These are phyloP conservation scores for Amphimedon queenslandica DNA, from an alignment of 37 sponge, comb jelly and placozoan species.

Conservation along the genomic window DNA sequence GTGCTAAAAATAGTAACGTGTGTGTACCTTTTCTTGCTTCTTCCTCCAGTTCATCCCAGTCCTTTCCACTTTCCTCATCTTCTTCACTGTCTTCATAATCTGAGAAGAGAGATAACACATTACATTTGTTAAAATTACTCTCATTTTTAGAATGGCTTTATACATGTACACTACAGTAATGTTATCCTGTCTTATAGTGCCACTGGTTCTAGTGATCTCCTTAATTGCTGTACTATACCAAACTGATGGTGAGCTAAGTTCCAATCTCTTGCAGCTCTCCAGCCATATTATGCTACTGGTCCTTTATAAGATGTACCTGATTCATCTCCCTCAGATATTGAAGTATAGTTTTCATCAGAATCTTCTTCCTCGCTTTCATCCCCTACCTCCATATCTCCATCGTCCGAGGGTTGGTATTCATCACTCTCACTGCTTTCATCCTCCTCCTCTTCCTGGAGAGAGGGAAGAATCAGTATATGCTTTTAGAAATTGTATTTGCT, in stretches of 20 bases:
- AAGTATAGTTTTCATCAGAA: slow-evolving; percentile 77
- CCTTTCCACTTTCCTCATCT: slow-evolving; percentile 89
- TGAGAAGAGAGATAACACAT: not conserved
- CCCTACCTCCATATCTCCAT: slow-evolving; percentile 20
- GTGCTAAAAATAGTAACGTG: not conserved
- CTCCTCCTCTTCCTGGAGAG: slow-evolving; percentile 4
- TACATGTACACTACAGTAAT: no score
- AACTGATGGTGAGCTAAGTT: no score
- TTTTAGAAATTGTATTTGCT: not conserved
- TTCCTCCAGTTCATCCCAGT: slow-evolving; percentile 96
- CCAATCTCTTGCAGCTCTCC: not conserved
- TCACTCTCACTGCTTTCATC: not conserved
- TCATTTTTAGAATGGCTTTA: no score
- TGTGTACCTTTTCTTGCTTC: slow-evolving; percentile 84
- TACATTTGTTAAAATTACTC: no score
- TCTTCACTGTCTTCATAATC: slow-evolving; percentile 59
- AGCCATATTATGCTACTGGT: not conserved
- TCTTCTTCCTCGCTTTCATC: slow-evolving; percentile 29
- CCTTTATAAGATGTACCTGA: slow-evolving; percentile 25
- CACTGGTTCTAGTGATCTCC: no score
- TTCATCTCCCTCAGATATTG: slow-evolving; percentile 45
- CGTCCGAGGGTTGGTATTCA: slow-evolving; percentile 33
- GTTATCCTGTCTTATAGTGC: no score
- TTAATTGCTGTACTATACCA: no score
- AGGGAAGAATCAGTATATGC: no score